phyloP scores from a whole-genome alignment of 2,888 invertebrate genomes.

The Omphaloscelis lunosa region DNA sequence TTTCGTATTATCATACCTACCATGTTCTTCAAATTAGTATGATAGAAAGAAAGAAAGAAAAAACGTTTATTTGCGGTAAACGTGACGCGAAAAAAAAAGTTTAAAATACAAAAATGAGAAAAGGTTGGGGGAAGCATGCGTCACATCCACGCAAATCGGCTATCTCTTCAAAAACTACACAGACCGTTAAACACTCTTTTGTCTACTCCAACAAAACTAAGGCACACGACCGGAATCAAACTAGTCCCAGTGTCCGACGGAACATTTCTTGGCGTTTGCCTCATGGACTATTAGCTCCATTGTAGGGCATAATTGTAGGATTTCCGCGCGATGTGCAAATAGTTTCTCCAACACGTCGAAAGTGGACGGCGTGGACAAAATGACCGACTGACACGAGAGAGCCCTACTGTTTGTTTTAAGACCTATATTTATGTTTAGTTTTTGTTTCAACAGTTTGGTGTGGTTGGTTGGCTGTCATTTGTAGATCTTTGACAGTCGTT shows the following conservation, averaged over 20 bases:
- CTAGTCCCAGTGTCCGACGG: slow-evolving; percentile 28
- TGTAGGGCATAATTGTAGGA: slow-evolving; percentile 78
- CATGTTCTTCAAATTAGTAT: not conserved
- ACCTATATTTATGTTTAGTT: not conserved
- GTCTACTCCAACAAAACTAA: slow-evolving; percentile 6
- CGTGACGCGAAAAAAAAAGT: too few relatives aligned
- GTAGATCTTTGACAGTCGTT: too few relatives aligned
- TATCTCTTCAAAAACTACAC: too few relatives aligned
- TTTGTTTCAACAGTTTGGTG: not conserved
- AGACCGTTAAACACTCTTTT: not conserved
- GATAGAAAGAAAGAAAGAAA: too few relatives aligned
- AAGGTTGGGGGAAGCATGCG: too few relatives aligned
- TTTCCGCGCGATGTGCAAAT: slow-evolving; percentile 72
- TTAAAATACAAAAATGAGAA: too few relatives aligned
- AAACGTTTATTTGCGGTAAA: too few relatives aligned
- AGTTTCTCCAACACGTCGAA: slow-evolving; percentile 57
- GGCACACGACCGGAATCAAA: slow-evolving; percentile 25
- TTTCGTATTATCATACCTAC: not conserved
- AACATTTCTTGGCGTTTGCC: slow-evolving; percentile 31
- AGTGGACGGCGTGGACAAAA: slow-evolving; percentile 46
- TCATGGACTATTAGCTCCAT: slow-evolving; percentile 52
- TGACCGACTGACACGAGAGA: slow-evolving; percentile 51
- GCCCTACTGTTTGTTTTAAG: slow-evolving; percentile 42
- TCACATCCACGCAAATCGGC: too few relatives aligned
- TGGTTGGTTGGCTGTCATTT: not conserved